Conservation (phyloP, 2,888 invertebrate species). For the Stegana nigrithorax region DNA sequence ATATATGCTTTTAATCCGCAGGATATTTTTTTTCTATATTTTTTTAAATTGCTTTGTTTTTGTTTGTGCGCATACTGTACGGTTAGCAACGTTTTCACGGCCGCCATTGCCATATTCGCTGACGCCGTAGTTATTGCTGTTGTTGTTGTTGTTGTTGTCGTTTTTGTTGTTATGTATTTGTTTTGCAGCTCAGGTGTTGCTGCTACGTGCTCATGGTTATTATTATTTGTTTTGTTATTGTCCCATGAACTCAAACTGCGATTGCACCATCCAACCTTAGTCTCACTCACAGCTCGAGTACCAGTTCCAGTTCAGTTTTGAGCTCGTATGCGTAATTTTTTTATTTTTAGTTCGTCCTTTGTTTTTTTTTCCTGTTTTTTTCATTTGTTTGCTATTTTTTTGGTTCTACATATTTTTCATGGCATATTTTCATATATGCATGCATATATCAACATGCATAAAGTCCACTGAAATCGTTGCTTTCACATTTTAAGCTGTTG, state of each 20-base stretch:
- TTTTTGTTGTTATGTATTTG: constrained; percentile 1
- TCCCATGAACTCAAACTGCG: neutral
- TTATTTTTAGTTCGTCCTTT: no score
- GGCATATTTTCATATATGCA: neutral
- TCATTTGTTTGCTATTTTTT: no score
- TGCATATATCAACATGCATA: constrained; percentile 16
- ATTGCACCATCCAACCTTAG: neutral
- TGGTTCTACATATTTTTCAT: neutral
- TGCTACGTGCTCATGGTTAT: constrained; percentile 9
- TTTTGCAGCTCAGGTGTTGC: constrained; percentile 16
- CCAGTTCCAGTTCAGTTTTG: no score
- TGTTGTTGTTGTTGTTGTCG: constrained; percentile 8
- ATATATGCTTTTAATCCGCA: constrained; percentile 50
- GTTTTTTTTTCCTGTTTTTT: no score
- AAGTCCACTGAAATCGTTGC: neutral
- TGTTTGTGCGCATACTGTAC: neutral
- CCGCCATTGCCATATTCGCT: neutral
- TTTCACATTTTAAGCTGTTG: constrained; percentile 3
- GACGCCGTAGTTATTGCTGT: neutral
- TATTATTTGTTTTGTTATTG: constrained; percentile 13
- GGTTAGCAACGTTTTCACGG: neutral
- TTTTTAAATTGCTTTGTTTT: no score
- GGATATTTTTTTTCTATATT: constrained; percentile 35
- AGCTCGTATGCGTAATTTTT: no score
- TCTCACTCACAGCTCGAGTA: neutral